Evolutionary conservation across 2,888 invertebrate genomes (phyloP).

Genomic region (Agriotes lineatus): DNA sequence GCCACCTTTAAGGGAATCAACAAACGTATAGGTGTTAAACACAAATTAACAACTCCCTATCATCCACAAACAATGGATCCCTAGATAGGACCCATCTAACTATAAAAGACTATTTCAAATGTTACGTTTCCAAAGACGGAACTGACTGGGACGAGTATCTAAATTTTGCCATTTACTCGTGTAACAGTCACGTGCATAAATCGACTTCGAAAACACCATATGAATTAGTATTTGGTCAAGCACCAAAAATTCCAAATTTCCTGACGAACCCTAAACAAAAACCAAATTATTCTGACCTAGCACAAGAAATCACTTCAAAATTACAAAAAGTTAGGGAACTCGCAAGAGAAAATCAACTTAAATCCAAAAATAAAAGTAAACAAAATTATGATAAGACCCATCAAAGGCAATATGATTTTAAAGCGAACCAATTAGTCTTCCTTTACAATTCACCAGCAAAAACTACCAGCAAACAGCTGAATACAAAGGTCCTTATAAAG

Average conservation of each 20-base stretch:
- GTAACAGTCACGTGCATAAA: too few relatives aligned
- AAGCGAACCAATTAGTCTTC: too few relatives aligned
- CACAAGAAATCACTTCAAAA: too few relatives aligned
- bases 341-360: neutral
- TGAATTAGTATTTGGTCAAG: too few relatives aligned
- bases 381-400: neutral
- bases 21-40: constrained; percentile 55
- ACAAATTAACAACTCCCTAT: too few relatives aligned
- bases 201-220: too few relatives aligned
- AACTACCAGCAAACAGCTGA: too few relatives aligned
- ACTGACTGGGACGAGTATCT: too few relatives aligned
- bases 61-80: constrained; percentile 56
- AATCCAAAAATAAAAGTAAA: neutral
- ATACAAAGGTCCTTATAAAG: too few relatives aligned
- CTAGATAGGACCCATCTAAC: constrained; percentile 56
- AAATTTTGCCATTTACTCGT: constrained; percentile 56
- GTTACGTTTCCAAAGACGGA: constrained; percentile 52
- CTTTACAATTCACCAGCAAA: too few relatives aligned
- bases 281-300: constrained; percentile 24
- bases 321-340: neutral
- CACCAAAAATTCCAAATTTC: too few relatives aligned
- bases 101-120: constrained; percentile 54
- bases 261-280: neutral
- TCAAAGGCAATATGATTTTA: neutral
- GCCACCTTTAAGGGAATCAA: constrained; percentile 55